These are phyloP conservation scores for Gobionotothen gibberifrons DNA, from an alignment of 2,797 vertebrate genomes.

Conservation along the genomic window DNA sequence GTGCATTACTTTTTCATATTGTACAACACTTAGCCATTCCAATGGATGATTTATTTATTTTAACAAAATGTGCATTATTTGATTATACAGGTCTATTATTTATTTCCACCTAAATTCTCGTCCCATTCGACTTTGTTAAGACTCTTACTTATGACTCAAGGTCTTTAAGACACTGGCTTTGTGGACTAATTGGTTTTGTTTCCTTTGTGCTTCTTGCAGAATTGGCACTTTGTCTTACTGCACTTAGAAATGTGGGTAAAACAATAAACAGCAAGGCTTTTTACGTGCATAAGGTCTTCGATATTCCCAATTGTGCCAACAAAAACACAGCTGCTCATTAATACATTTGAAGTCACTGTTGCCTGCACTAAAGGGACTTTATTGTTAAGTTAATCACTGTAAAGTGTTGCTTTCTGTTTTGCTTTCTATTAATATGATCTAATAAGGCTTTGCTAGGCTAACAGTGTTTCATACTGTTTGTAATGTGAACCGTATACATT, in stretches of 20 bases:
- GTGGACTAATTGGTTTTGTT: background rate
- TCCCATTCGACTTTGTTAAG: background rate
- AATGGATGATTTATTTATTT: background rate
- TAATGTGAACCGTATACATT: background rate
- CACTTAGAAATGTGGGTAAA: slow-evolving; percentile 25
- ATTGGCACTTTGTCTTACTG: background rate
- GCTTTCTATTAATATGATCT: background rate
- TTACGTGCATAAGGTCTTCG: background rate
- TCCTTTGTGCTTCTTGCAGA: slow-evolving; percentile 8
- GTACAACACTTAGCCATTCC: slow-evolving; percentile 1
- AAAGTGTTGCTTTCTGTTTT: background rate
- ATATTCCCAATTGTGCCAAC: slow-evolving; percentile 12
- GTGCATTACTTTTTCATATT: background rate
- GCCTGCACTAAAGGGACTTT: slow-evolving; percentile 11
- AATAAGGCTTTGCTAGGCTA: slow-evolving; percentile 5
- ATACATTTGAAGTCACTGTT: slow-evolving; percentile 10
- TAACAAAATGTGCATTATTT: background rate
- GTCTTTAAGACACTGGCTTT: background rate
- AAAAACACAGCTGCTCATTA: background rate
- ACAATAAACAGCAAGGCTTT: slow-evolving; percentile 4
- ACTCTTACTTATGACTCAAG: background rate
- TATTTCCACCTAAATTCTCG: background rate
- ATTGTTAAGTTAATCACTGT: slow-evolving; percentile 16
- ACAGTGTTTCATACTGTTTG: background rate
- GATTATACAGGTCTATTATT: background rate